Percentiles rank a stretch among this genome's conserved stretches.
phyloP scores from a whole-genome alignment of 2,888 invertebrate species.

The Pristionchus exspectatus region DNA sequence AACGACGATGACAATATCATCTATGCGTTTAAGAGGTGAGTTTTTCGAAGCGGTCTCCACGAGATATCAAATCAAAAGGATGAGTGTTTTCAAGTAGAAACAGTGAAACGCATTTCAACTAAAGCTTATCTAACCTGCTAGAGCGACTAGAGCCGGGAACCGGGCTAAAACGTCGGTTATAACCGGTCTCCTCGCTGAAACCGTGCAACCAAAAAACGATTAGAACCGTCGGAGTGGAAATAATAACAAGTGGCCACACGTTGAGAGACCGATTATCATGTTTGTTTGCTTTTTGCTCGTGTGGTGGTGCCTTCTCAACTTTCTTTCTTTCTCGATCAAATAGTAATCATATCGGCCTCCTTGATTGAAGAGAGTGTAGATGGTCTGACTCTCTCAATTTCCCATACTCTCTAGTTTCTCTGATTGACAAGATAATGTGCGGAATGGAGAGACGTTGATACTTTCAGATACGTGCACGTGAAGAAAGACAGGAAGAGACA shows the following conservation, averaged over 20 bases:
- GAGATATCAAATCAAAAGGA: background rate
- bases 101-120: background rate
- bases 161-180: no score
- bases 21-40: slow-evolving; percentile 39
- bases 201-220: background rate
- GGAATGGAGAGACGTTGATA: background rate
- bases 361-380: no score
- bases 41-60: background rate
- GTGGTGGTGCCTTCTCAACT: background rate
- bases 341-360: background rate
- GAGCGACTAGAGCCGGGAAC: background rate
- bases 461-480: slow-evolving; percentile 44
- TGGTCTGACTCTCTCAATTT: background rate
- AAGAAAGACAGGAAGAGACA: slow-evolving; percentile 8
- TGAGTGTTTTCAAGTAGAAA: background rate
- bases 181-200: background rate
- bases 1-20: background rate
- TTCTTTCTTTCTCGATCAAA: background rate
- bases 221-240: background rate
- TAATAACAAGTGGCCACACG: background rate
- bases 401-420: background rate
- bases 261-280: slow-evolving; percentile 2
- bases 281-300: background rate
- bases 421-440: background rate
- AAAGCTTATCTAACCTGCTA: background rate